Percentiles rank a stretch among this genome's conserved stretches.
Conservation (phyloP, 2,797 vertebrate species). For the Hydrocynus forskahlii region DNA sequence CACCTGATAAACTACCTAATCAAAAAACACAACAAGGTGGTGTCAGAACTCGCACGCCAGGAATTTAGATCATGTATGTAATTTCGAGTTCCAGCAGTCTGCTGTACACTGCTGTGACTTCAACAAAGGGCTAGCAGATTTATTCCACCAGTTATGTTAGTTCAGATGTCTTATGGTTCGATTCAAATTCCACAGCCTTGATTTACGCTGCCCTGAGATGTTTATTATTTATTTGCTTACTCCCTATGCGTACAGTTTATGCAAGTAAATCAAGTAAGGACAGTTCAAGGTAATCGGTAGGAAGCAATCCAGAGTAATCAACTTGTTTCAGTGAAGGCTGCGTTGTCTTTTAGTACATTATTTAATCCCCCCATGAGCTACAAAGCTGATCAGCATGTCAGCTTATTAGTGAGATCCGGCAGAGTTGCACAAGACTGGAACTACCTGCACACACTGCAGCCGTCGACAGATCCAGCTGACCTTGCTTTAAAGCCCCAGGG, state of each 20-base stretch:
- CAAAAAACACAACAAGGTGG: slow-evolving; percentile 1
- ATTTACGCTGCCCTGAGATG: background rate
- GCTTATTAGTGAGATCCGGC: too few relatives aligned
- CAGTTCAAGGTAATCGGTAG: background rate
- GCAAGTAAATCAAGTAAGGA: background rate
- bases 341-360: too few relatives aligned
- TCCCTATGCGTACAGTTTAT: background rate
- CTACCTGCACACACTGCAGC: too few relatives aligned
- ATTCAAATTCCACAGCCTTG: background rate
- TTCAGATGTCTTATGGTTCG: background rate
- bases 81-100: background rate
- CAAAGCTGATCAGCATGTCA: background rate
- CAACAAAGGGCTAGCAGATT: background rate
- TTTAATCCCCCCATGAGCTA: background rate
- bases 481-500: too few relatives aligned
- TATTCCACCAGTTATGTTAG: background rate
- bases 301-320: background rate
- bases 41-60: background rate
- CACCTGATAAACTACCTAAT: slow-evolving; percentile 14
- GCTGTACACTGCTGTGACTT: background rate
- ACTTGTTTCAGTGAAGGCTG: background rate
- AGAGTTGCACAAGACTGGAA: too few relatives aligned
- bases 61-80: background rate
- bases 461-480: too few relatives aligned
- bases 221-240: background rate